Evolutionary conservation across 2,797 vertebrate species (phyloP).

Genomic region (Urosaurus nigricauda): DNA sequence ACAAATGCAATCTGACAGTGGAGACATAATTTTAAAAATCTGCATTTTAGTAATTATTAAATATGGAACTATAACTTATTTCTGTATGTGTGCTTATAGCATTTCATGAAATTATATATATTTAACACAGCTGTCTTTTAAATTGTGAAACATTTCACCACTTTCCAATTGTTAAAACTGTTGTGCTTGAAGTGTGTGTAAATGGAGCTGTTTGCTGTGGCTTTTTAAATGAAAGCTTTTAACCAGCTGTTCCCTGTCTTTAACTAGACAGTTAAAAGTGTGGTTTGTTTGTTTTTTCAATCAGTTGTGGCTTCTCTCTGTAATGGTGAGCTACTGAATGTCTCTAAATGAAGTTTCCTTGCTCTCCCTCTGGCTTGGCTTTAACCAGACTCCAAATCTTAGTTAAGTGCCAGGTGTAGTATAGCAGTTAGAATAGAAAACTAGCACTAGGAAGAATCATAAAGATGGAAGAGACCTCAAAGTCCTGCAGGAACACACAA

Average conservation of each 20-base stretch:
- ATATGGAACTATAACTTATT: neutral
- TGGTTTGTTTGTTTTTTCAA: constrained; percentile 18
- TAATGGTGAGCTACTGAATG: neutral
- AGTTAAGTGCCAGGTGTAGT: neutral
- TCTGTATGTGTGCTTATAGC: neutral
- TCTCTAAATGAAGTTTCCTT: neutral
- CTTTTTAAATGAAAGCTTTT: constrained; percentile 14
- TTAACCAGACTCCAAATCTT: constrained; percentile 2
- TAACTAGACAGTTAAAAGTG: constrained; percentile 15
- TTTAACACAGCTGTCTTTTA: constrained; percentile 29
- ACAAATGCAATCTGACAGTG: neutral
- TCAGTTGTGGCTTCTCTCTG: constrained; percentile 13
- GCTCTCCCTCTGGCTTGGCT: neutral
- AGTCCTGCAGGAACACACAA: too few relatives aligned
- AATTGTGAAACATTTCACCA: neutral
- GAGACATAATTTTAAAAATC: neutral
- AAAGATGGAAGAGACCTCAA: too few relatives aligned
- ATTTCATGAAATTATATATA: neutral
- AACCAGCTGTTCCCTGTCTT: constrained; percentile 35
- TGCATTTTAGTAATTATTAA: neutral
- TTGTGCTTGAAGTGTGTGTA: neutral
- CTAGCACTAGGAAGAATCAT: neutral
- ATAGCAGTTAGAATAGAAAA: neutral
- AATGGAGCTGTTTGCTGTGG: constrained; percentile 12
- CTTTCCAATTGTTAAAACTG: constrained; percentile 10